These are phyloP conservation scores for Ornithorhynchus anatinus DNA, from an alignment of 2,113 vertebrate species.

Conservation along the genomic window DNA sequence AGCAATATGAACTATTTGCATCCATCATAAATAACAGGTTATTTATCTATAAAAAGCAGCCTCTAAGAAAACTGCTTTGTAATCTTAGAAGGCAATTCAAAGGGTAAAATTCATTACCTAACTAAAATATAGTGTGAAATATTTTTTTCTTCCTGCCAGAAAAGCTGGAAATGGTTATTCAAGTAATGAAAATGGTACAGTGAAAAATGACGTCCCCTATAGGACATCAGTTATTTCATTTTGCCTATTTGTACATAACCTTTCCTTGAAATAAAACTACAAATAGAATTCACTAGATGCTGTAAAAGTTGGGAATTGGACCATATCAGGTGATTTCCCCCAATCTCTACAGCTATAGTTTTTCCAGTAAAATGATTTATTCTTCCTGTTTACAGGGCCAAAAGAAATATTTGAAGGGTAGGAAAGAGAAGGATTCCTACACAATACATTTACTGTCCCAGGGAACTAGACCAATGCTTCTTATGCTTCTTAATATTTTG, in stretches of 20 bases:
- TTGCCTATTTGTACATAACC: slow-evolving; percentile 22
- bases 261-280: slow-evolving; percentile 32
- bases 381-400: no score
- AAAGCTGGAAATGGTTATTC: slow-evolving; percentile 45
- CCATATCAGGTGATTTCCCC: neutral
- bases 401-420: neutral
- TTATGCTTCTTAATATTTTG: no score
- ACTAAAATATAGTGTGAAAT: slow-evolving; percentile 36
- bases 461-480: no score
- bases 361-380: no score
- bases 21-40: slow-evolving; percentile 13
- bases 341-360: neutral
- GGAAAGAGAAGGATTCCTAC: no score
- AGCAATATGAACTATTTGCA: slow-evolving; percentile 8
- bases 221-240: slow-evolving; percentile 27
- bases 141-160: slow-evolving; percentile 36
- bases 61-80: slow-evolving; percentile 33
- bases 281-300: slow-evolving; percentile 10
- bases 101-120: slow-evolving; percentile 34
- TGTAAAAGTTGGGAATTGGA: slow-evolving; percentile 7
- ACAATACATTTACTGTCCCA: no score
- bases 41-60: neutral
- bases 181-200: slow-evolving; percentile 36
- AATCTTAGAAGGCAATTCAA: slow-evolving; percentile 40
- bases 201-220: slow-evolving; percentile 39